Evolutionary conservation across 2,888 invertebrate species (phyloP).

Genomic region (Tipula confusa): DNA sequence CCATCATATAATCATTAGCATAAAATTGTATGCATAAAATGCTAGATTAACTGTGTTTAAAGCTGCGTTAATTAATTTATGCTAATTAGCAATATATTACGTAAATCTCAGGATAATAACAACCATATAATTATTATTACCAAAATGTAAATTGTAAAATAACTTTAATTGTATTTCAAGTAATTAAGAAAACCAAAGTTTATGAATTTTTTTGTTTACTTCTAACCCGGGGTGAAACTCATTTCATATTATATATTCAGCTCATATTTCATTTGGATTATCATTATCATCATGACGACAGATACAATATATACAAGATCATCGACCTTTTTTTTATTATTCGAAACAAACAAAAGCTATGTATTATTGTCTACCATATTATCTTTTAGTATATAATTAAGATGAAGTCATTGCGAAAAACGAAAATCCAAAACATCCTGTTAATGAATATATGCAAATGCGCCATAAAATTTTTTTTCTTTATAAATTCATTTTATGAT

Average conservation of each 20-base stretch:
- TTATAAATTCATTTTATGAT: not conserved
- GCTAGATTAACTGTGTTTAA: too few relatives aligned
- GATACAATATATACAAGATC: not conserved
- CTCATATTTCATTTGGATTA: not conserved
- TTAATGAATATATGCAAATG: constrained; percentile 1
- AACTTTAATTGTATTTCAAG: not conserved
- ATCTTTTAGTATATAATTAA: not conserved
- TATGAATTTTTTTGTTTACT: not conserved
- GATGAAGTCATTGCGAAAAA: not conserved
- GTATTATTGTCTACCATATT: not conserved
- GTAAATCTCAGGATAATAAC: not conserved
- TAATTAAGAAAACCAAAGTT: not conserved
- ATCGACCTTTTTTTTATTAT: not conserved
- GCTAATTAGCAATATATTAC: not conserved
- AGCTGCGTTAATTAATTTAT: too few relatives aligned
- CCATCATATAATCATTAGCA: too few relatives aligned
- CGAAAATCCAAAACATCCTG: not conserved
- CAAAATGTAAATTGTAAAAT: not conserved
- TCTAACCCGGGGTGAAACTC: not conserved
- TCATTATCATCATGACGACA: not conserved
- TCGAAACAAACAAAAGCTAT: not conserved
- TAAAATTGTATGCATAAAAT: too few relatives aligned
- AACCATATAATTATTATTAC: not conserved
- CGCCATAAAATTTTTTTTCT: not conserved
- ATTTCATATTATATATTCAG: not conserved